Evolutionary conservation across 2,797 vertebrate species (phyloP).

Genomic region (Coccyzus lansbergi): DNA sequence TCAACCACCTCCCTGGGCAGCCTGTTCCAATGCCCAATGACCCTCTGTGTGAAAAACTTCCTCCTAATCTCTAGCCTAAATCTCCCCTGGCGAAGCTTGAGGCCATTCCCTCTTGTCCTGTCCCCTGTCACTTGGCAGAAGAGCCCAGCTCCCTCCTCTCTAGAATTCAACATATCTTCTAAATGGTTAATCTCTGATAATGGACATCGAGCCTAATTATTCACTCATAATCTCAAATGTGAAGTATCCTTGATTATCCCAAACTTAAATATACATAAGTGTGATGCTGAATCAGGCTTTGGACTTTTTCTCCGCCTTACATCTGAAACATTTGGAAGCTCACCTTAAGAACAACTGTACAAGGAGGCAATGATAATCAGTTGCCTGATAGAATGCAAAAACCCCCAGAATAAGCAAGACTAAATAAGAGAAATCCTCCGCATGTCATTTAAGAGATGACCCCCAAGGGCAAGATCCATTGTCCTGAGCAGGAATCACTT

Average conservation of each 20-base stretch:
- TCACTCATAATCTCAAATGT: background rate
- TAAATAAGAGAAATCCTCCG: background rate
- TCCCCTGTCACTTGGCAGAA: no score
- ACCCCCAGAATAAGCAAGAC: background rate
- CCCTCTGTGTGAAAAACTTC: no score
- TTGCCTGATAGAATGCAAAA: background rate
- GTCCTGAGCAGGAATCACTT: background rate
- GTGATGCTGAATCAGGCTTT: accelerated
- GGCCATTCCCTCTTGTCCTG: no score
- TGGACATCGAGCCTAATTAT: background rate
- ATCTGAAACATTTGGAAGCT: background rate
- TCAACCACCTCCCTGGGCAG: no score
- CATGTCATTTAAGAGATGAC: background rate
- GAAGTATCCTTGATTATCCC: background rate
- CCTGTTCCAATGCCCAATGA: no score
- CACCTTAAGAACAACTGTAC: background rate
- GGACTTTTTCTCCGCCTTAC: background rate
- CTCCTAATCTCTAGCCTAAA: no score
- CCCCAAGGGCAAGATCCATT: background rate
- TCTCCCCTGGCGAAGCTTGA: no score
- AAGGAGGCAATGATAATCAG: background rate
- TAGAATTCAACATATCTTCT: background rate
- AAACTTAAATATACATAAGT: background rate
- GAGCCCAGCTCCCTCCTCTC: no score
- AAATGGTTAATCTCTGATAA: background rate